Base-by-base conservation (phyloP, 1,140 invertebrate genomes). In the Lamellibrachia luymesi region DNA sequence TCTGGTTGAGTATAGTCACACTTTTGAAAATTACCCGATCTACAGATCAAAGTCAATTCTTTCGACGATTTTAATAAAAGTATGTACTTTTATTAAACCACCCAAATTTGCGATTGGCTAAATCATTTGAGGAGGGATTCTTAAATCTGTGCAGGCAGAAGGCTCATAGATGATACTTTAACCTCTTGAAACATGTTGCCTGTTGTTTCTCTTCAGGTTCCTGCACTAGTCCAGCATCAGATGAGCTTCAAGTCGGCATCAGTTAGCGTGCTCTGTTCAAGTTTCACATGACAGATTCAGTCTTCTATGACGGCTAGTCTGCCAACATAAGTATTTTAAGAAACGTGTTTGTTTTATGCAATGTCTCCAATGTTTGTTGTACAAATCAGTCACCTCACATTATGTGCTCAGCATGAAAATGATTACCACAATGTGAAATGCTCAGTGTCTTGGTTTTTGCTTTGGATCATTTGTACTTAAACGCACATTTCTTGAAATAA, bases 141-240 rank as follows among this genome's bases (percentile, higher is more conserved):
- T n/a, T n/a, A n/a, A n/a, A n/a, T n/a, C n/a, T n/a, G n/a, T n/a
- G n/a, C n/a, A n/a, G n/a, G n/a, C n/a, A n/a, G n/a, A n/a, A n/a
- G n/a, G n/a, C n/a, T n/a, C n/a, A n/a, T n/a, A n/a, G n/a, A n/a
- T n/a, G n/a, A n/a, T n/a, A n/a, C n/a, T n/a, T n/a, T n/a, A n/a
- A 52, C 51, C 51, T 52, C 51, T 80, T 80, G 64, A 80, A 80
- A 22, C 50, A 92, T 17, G n/a, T 90, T 90, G 90, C 25, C 10
- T 91, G 92, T 93, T 92, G 92, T 50, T 93, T 92, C 91, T 38
- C 94, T 94, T 52, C 94, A 95, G 95, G 92, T 95, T 95, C 94
- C 94, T 95, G 56, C 95, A 95, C 92, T 95, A 95, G 94, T 95
- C 93, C 94, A 92, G 93, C 95, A 95, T 91, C 94, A 94, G 27